Conservation (phyloP, 2,888 invertebrate genomes). For the Euzetes globulus region DNA sequence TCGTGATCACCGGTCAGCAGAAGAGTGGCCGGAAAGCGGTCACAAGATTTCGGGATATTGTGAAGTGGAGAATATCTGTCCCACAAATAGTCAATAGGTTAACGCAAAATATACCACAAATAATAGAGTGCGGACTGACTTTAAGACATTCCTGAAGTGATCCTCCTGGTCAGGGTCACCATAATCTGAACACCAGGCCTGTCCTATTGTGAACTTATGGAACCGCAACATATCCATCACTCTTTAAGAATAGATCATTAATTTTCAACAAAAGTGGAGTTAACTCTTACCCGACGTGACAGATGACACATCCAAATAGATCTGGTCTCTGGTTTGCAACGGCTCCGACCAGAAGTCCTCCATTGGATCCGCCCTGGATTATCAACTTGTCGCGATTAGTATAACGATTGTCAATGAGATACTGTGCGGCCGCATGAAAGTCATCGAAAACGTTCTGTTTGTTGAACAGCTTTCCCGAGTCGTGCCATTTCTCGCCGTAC, state of each 20-base stretch:
- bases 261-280: background rate
- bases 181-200: conserved; percentile 93
- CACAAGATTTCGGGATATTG: conserved; percentile 54
- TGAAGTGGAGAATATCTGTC: conserved; percentile 77
- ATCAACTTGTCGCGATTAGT: conserved; percentile 65
- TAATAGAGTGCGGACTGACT: conserved; percentile 49
- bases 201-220: conserved; percentile 96
- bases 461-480: conserved; percentile 76
- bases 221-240: conserved; percentile 95
- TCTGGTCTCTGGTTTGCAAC: conserved; percentile 92
- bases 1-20: conserved; percentile 89
- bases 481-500: conserved; percentile 77
- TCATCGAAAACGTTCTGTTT: conserved; percentile 98
- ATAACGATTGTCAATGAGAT: conserved; percentile 70
- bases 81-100: background rate
- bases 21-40: conserved; percentile 81
- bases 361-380: conserved; percentile 93
- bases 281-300: conserved; percentile 63
- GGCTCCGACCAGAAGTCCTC: conserved; percentile 89
- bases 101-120: background rate
- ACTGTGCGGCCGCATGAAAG: conserved; percentile 85
- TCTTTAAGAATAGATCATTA: conserved; percentile 51
- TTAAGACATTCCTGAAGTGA: conserved; percentile 73
- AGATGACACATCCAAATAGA: conserved; percentile 82
- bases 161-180: conserved; percentile 78